These are phyloP conservation scores for Sorex fumeus DNA, from an alignment of 2,113 vertebrate genomes.

Conservation along the genomic window DNA sequence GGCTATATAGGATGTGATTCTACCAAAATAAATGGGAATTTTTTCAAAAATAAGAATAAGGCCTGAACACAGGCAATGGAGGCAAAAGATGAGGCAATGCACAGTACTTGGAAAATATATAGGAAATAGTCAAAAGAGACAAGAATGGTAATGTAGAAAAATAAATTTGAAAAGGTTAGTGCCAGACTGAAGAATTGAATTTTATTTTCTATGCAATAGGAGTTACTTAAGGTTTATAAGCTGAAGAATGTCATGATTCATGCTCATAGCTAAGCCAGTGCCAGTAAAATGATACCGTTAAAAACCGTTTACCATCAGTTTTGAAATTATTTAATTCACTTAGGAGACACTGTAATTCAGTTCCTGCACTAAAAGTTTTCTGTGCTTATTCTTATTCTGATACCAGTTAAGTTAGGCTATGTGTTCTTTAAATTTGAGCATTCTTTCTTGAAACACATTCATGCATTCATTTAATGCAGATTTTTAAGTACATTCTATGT, in stretches of 20 bases:
- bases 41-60: background rate
- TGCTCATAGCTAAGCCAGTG: background rate
- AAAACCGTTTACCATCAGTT: conserved; percentile 48
- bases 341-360: conserved; percentile 29
- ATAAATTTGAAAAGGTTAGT: conserved; percentile 20
- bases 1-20: background rate
- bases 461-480: conserved; percentile 6
- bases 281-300: conserved; percentile 60
- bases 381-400: conserved; percentile 41
- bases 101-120: background rate
- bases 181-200: conserved; percentile 15
- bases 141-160: background rate
- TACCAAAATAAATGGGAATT: background rate
- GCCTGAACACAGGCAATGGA: background rate
- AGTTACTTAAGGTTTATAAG: conserved; percentile 56
- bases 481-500: background rate
- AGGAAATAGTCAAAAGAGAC: background rate
- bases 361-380: conserved; percentile 21
- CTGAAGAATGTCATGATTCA: conserved; percentile 4
- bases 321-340: conserved; percentile 66
- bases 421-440: background rate
- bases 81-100: background rate
- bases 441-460: conserved; percentile 14
- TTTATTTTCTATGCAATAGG: conserved; percentile 51
- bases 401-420: conserved; percentile 53